phyloP scores from a whole-genome alignment of 2,113 vertebrate species.

The Chrysochloris asiatica region DNA sequence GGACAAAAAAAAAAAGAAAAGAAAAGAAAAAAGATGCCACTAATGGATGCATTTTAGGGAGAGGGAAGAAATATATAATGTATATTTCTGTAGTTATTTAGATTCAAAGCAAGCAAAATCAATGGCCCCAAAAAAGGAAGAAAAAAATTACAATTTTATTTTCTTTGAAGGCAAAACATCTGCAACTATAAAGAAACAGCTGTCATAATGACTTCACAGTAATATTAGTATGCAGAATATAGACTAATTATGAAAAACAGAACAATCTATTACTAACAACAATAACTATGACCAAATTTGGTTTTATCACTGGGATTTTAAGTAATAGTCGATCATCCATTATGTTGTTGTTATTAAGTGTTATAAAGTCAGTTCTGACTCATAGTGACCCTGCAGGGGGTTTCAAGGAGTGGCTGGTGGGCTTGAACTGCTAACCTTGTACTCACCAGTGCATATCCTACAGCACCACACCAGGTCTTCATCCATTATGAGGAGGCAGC shows the following conservation, averaged over 20 bases:
- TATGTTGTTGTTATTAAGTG: too few relatives aligned
- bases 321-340: not conserved
- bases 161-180: conserved; percentile 66
- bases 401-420: too few relatives aligned
- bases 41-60: not conserved
- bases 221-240: conserved; percentile 66
- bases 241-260: conserved; percentile 60
- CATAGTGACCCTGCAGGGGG: too few relatives aligned
- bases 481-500: too few relatives aligned
- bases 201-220: conserved; percentile 56
- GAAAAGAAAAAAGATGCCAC: not conserved
- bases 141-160: conserved; percentile 23
- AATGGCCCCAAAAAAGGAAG: not conserved
- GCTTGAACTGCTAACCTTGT: too few relatives aligned
- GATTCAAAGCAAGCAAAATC: conserved; percentile 38
- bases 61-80: not conserved
- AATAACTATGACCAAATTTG: conserved; percentile 12
- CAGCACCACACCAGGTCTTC: too few relatives aligned
- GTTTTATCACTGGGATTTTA: not conserved
- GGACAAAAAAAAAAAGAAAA: not conserved
- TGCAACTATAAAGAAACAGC: conserved; percentile 57
- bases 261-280: conserved; percentile 51
- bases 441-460: too few relatives aligned
- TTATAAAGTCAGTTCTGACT: too few relatives aligned
- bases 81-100: conserved; percentile 8